phyloP scores from a whole-genome alignment of 2,888 invertebrate species.

The Acanthosepion esculentum region DNA sequence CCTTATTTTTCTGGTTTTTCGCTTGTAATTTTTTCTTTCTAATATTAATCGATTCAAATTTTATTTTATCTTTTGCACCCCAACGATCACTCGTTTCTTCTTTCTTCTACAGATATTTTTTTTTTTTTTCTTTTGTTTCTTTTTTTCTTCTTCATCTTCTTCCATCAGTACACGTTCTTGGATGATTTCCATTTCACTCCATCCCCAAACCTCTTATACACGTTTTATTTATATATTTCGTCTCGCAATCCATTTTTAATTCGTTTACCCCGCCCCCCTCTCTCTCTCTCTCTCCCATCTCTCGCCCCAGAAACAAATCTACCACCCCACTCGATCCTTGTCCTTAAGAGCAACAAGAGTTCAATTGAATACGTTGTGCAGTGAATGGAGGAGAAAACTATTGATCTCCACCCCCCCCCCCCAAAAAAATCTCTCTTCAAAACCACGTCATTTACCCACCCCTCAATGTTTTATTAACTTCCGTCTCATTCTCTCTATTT shows the following conservation, averaged over 20 bases:
- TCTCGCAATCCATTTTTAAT: background rate
- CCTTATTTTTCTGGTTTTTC: no score
- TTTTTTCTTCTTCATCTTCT: no score
- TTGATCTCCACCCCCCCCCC: background rate
- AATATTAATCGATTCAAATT: no score
- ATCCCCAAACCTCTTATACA: no score
- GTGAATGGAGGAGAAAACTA: background rate
- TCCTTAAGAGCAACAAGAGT: background rate
- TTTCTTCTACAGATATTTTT: no score
- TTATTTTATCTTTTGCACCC: no score
- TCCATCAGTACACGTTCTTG: no score
- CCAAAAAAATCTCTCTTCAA: background rate
- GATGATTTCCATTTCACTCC: no score
- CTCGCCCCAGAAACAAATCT: no score
- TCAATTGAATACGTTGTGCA: background rate
- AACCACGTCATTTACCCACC: background rate
- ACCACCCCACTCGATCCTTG: background rate
- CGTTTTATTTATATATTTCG: background rate
- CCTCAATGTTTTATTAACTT: background rate
- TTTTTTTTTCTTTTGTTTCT: no score
- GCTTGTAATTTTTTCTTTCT: no score
- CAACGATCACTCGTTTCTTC: no score
- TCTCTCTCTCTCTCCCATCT: background rate
- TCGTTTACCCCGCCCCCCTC: background rate
- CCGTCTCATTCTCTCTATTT: background rate